A percentile compares a stretch with the other conserved stretches of the same genome.
These are phyloP conservation scores for Chaetorhynchus papuensis DNA, from an alignment of 2,113 vertebrate genomes.

Conservation along the genomic window DNA sequence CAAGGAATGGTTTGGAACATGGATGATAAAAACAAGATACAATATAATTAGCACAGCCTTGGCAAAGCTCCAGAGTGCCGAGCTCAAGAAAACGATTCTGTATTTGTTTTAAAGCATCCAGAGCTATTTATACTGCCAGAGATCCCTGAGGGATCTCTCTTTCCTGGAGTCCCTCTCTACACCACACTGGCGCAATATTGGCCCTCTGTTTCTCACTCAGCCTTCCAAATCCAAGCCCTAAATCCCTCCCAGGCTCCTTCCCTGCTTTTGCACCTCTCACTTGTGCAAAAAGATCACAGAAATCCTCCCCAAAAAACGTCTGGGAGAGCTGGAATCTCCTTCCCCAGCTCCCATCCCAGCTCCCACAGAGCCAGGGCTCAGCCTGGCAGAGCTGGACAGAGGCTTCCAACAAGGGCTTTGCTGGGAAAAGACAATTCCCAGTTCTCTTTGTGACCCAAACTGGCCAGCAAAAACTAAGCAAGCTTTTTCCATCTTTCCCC, in stretches of 20 bases:
- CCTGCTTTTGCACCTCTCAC: background rate
- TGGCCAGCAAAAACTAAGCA: background rate
- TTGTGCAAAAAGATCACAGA: background rate
- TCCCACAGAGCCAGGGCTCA: background rate
- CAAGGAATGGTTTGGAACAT: background rate
- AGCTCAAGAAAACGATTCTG: background rate
- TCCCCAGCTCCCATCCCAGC: background rate
- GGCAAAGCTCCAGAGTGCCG: background rate
- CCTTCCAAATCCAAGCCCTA: accelerated
- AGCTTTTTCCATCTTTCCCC: background rate
- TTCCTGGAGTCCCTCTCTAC: background rate
- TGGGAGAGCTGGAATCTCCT: accelerated
- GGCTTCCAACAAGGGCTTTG: background rate
- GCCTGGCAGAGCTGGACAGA: background rate
- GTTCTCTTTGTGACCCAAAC: background rate
- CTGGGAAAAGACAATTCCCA: background rate
- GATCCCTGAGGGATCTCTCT: background rate
- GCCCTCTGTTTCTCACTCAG: background rate
- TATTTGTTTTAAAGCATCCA: background rate
- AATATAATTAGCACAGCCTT: background rate
- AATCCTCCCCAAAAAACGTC: accelerated
- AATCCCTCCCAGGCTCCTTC: background rate
- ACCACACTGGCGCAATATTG: background rate
- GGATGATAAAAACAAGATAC: conserved; percentile 8
- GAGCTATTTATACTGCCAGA: background rate